phyloP scores from a whole-genome alignment of 2,888 invertebrate genomes.

The Tromatobia lineatoria region DNA sequence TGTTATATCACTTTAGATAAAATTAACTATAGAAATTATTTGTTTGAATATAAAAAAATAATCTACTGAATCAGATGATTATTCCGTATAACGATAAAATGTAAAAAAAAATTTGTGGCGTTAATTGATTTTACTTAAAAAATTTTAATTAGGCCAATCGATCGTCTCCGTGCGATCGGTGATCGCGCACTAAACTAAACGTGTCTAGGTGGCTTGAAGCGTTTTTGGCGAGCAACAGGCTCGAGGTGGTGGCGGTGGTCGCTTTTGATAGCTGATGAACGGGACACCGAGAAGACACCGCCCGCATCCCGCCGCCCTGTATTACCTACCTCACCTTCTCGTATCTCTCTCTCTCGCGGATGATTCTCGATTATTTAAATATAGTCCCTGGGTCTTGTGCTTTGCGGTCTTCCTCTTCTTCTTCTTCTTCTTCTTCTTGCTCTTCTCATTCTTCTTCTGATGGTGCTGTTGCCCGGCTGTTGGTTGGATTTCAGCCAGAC shows the following conservation, averaged over 20 bases:
- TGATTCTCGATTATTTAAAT: slow-evolving; percentile 65
- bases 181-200: slow-evolving; percentile 61
- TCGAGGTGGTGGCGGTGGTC: slow-evolving; percentile 42
- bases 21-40: background rate
- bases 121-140: too few species aligned
- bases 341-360: slow-evolving; percentile 29
- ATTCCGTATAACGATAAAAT: too few species aligned
- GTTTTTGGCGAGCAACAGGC: slow-evolving; percentile 61
- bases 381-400: slow-evolving; percentile 45
- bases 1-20: background rate
- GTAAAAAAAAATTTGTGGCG: too few species aligned
- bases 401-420: background rate
- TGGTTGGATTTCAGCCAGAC: slow-evolving; percentile 58
- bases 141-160: background rate
- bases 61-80: too few species aligned
- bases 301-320: background rate
- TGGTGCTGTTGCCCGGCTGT: slow-evolving; percentile 49
- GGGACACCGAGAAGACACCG: slow-evolving; percentile 44
- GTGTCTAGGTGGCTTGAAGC: slow-evolving; percentile 44
- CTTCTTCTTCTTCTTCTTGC: slow-evolving; percentile 20
- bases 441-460: slow-evolving; percentile 49
- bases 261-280: slow-evolving; percentile 54
- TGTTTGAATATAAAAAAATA: background rate
- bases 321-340: slow-evolving; percentile 24
- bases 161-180: slow-evolving; percentile 52